Evolutionary conservation across 1,140 invertebrate genomes (phyloP).

Genomic region (Platyura marginata): DNA sequence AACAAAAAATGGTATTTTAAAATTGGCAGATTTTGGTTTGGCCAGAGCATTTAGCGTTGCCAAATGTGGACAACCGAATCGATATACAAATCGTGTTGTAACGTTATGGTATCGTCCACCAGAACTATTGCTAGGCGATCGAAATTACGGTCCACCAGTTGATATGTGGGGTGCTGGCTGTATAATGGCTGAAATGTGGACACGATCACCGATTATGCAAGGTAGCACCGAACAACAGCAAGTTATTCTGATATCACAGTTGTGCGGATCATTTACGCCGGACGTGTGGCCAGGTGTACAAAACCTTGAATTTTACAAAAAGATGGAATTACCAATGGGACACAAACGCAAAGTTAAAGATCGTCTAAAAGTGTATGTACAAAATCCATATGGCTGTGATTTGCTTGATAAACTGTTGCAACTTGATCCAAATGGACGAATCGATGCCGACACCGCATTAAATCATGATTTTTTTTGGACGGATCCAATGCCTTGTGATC

Average conservation of each 20-base stretch:
- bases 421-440: constrained; percentile 79
- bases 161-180: constrained; percentile 98
- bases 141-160: constrained; percentile 91
- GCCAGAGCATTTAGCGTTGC: constrained; percentile 81
- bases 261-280: constrained; percentile 90
- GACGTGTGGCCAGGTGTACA: constrained; percentile 93
- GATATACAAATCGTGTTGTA: constrained; percentile 94
- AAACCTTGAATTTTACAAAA: constrained; percentile 75
- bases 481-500: constrained; percentile 84
- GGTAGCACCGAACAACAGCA: constrained; percentile 95
- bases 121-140: constrained; percentile 42
- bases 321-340: constrained; percentile 78
- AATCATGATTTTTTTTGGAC: constrained; percentile 99
- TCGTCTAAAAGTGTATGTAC: constrained; percentile 76
- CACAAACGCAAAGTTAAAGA: constrained; percentile 88
- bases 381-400: constrained; percentile 83
- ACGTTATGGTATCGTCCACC: constrained; percentile 97
- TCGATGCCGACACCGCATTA: constrained; percentile 79
- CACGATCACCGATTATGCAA: constrained; percentile 71
- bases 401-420: constrained; percentile 83
- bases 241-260: constrained; percentile 80
- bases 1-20: constrained; percentile 87
- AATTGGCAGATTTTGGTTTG: constrained; percentile 84
- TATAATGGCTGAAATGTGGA: constrained; percentile 99
- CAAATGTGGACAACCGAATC: constrained; percentile 70